These are phyloP conservation scores for Pipistrellus pipistrellus DNA, from an alignment of 2,797 vertebrate species.

Conservation along the genomic window DNA sequence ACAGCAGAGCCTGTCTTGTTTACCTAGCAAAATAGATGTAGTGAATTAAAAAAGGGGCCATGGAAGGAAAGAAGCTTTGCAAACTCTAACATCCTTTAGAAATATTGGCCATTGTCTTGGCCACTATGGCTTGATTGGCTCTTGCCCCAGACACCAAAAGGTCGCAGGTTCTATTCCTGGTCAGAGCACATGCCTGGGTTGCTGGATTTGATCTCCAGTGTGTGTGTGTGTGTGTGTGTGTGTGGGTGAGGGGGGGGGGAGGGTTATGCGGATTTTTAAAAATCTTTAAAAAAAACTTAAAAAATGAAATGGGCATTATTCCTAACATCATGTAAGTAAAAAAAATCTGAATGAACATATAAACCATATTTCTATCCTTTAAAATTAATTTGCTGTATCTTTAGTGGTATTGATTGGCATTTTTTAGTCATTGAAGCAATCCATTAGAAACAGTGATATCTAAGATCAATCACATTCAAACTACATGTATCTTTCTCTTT, in stretches of 20 bases:
- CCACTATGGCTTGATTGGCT: too few relatives aligned
- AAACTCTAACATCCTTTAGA: constrained; percentile 7
- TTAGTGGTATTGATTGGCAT: not conserved
- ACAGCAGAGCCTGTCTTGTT: not conserved
- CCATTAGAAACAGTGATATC: not conserved
- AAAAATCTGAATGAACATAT: not conserved
- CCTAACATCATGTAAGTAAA: not conserved
- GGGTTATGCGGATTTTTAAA: too few relatives aligned
- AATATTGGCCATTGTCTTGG: not conserved
- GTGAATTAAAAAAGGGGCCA: not conserved
- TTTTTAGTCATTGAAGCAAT: not conserved
- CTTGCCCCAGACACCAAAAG: too few relatives aligned
- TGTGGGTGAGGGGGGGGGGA: too few relatives aligned
- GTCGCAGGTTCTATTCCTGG: too few relatives aligned
- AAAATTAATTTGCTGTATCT: not conserved
- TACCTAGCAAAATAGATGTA: not conserved
- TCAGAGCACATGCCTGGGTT: too few relatives aligned
- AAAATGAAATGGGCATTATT: not conserved
- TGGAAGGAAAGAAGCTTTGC: not conserved
- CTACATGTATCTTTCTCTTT: not conserved
- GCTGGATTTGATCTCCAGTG: too few relatives aligned
- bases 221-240: too few relatives aligned
- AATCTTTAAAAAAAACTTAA: too few relatives aligned
- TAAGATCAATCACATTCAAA: not conserved
- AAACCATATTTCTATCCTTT: not conserved